These are phyloP conservation scores for Conistra vaccinii DNA, from an alignment of 2,888 invertebrate species.

Conservation along the genomic window DNA sequence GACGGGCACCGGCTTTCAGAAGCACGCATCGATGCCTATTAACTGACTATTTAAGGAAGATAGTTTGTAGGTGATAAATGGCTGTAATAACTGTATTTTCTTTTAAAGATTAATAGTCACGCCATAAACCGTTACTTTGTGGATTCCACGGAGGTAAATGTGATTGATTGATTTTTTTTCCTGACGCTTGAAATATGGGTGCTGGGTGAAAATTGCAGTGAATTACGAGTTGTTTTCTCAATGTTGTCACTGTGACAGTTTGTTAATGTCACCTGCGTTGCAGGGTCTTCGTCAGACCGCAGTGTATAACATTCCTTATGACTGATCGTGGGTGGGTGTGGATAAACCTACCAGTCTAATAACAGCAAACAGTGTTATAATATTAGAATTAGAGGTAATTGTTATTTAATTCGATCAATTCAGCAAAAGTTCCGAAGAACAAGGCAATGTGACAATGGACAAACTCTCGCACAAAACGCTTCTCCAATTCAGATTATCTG, in stretches of 20 bases:
- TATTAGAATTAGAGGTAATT: not conserved
- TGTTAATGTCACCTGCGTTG: not conserved
- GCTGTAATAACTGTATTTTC: conserved; percentile 64
- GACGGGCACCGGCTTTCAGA: conserved; percentile 23
- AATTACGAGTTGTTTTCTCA: conserved; percentile 24
- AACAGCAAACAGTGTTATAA: not conserved
- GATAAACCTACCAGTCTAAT: not conserved
- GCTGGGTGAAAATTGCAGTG: conserved; percentile 43
- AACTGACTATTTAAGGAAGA: conserved; percentile 61
- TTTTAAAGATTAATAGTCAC: conserved; percentile 54
- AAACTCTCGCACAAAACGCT: conserved; percentile 10
- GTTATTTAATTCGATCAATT: not conserved
- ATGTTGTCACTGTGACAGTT: not conserved
- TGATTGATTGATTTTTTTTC: conserved; percentile 46
- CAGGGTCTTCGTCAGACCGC: not conserved
- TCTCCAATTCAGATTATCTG: conserved; percentile 53
- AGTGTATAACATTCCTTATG: not conserved
- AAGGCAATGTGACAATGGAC: conserved; percentile 2
- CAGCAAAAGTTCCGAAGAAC: conserved; percentile 7
- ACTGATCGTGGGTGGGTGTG: not conserved
- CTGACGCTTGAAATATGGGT: conserved; percentile 20
- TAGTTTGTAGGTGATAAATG: conserved; percentile 60
- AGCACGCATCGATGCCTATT: conserved; percentile 48
- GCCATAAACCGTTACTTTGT: conserved; percentile 41
- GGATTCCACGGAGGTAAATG: conserved; percentile 27